phyloP scores from a whole-genome alignment of 2,113 vertebrate species.

The Eudyptes chrysolophus region DNA sequence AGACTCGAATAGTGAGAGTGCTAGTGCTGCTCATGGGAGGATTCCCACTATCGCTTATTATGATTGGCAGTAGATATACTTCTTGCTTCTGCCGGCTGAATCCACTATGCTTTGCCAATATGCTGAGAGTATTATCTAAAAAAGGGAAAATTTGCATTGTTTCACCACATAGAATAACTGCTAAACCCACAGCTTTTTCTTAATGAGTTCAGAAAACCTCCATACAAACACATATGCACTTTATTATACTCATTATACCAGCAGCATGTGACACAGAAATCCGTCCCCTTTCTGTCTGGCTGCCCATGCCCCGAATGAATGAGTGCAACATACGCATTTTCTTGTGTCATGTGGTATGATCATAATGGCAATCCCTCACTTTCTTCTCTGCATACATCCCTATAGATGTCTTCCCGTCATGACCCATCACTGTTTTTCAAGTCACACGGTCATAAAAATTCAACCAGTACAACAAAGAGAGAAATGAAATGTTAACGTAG shows the following conservation, averaged over 20 bases:
- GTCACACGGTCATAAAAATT: neutral
- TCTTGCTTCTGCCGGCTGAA: slow-evolving; percentile 98
- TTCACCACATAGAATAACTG: neutral
- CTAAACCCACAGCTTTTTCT: neutral
- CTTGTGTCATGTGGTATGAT: neutral
- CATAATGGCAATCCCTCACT: neutral
- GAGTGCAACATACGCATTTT: rapidly evolving
- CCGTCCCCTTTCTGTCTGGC: neutral
- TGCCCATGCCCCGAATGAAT: neutral
- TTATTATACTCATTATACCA: neutral
- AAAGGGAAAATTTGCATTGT: neutral
- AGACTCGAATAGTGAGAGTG: slow-evolving; percentile 95
- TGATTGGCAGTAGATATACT: slow-evolving; percentile 92
- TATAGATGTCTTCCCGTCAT: neutral
- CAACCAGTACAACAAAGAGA: neutral
- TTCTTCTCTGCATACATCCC: neutral
- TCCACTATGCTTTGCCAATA: slow-evolving; percentile 91
- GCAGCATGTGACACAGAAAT: neutral
- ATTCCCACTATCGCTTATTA: slow-evolving; percentile 93
- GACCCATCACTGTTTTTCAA: neutral
- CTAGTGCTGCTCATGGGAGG: slow-evolving; percentile 98
- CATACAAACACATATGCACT: neutral
- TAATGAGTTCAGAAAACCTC: neutral
- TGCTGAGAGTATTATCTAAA: slow-evolving; percentile 94
- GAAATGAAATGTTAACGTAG: neutral